Conservation (phyloP, 64 coral and sea anemone species). For the Stichodactyla helianthus region DNA sequence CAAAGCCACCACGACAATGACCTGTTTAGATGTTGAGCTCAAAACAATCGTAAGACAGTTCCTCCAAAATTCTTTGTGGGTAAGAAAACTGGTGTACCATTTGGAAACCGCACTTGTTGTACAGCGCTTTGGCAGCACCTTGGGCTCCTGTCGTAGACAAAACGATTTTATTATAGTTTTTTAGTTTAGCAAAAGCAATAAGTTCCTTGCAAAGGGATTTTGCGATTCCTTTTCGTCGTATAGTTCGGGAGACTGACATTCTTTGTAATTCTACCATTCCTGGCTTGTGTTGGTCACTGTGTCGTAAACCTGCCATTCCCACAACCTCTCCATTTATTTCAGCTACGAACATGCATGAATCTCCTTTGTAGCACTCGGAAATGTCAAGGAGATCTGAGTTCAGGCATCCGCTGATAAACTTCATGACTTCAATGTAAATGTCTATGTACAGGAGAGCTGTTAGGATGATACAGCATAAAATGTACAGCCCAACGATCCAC, state of each 20-base stretch:
- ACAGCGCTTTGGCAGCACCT: slow-evolving; percentile 47
- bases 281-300: slow-evolving; percentile 31
- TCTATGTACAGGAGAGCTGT: slow-evolving; percentile 59
- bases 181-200: slow-evolving; percentile 35
- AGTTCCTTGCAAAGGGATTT: slow-evolving; percentile 41
- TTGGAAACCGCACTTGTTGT: slow-evolving; percentile 51
- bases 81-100: slow-evolving; percentile 36
- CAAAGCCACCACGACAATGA: not conserved
- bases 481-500: slow-evolving; percentile 55
- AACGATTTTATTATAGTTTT: slow-evolving; percentile 53
- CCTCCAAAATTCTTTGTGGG: slow-evolving; percentile 50
- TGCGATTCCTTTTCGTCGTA: slow-evolving; percentile 64
- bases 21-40: slow-evolving; percentile 20
- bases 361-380: slow-evolving; percentile 45
- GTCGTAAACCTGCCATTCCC: slow-evolving; percentile 58
- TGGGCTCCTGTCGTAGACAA: slow-evolving; percentile 57
- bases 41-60: slow-evolving; percentile 42
- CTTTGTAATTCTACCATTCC: slow-evolving; percentile 65
- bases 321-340: slow-evolving; percentile 49
- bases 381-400: slow-evolving; percentile 60
- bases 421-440: slow-evolving; percentile 50
- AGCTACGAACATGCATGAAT: slow-evolving; percentile 70
- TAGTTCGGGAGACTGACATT: slow-evolving; percentile 57
- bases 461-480: slow-evolving; percentile 50
- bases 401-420: slow-evolving; percentile 46